phyloP scores from a whole-genome alignment of 2,113 vertebrate genomes.

The Eupsittula cactorum region DNA sequence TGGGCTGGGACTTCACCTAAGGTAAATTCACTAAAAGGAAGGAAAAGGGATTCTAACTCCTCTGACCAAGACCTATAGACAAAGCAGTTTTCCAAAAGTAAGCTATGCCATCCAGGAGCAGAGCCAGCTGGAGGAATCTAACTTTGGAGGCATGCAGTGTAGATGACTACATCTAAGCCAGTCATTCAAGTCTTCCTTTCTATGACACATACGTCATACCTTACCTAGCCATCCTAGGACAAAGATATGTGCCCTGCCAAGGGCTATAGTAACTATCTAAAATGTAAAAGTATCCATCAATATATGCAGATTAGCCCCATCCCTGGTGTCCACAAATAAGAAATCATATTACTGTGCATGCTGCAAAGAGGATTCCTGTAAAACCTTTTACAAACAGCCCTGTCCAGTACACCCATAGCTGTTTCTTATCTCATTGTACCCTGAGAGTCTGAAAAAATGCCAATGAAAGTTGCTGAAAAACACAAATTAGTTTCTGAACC shows the following conservation, averaged over 20 bases:
- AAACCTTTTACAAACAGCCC: neutral
- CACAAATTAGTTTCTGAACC: neutral
- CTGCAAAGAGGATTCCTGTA: neutral
- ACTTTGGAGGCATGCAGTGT: neutral
- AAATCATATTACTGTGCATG: neutral
- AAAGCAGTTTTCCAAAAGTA: neutral
- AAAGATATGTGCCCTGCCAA: rapidly evolving
- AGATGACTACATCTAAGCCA: neutral
- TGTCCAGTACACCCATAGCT: neutral
- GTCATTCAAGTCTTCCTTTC: neutral
- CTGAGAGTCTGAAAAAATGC: neutral
- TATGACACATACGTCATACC: neutral
- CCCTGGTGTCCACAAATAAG: neutral
- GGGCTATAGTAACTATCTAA: neutral
- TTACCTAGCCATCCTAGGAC: neutral
- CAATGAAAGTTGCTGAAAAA: neutral
- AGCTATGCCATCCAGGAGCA: neutral
- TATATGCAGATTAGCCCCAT: neutral
- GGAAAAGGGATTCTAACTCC: neutral
- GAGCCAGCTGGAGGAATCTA: neutral
- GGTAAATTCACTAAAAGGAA: neutral
- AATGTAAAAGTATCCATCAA: neutral
- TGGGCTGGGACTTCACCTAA: neutral
- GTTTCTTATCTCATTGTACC: neutral
- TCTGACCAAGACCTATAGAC: neutral